These are phyloP conservation scores for Muscicapa comitata DNA, from an alignment of 2,797 vertebrate species.

Conservation along the genomic window DNA sequence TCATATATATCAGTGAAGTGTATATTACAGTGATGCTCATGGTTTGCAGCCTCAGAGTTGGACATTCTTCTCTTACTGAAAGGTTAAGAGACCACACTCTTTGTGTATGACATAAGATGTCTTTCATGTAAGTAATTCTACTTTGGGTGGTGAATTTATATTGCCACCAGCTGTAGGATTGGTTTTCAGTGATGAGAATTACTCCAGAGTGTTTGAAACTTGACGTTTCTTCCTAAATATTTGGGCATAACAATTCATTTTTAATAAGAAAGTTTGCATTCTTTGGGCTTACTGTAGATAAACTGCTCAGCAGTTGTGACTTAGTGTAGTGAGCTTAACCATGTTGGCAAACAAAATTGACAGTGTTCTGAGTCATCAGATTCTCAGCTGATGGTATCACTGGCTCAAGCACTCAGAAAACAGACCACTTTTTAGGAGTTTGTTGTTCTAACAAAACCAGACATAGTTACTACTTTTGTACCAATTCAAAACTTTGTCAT, in stretches of 20 bases:
- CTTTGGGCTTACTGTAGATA: background rate
- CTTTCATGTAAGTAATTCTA: background rate
- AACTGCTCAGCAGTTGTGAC: background rate
- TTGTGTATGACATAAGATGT: background rate
- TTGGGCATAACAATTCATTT: background rate
- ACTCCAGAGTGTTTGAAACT: background rate
- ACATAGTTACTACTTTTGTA: background rate
- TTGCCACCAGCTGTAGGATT: background rate
- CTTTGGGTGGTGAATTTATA: background rate
- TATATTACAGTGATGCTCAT: background rate
- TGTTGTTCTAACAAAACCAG: background rate
- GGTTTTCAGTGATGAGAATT: background rate
- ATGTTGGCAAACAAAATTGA: background rate
- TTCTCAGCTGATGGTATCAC: conserved; percentile 38
- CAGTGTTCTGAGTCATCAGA: conserved; percentile 10
- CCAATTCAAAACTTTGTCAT: background rate
- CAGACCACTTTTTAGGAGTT: background rate
- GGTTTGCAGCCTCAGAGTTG: background rate
- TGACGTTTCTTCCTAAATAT: background rate
- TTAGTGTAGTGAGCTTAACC: background rate
- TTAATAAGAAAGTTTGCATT: background rate
- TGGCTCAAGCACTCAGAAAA: background rate
- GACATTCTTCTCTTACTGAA: background rate
- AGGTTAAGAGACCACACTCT: background rate
- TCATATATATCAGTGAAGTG: background rate